Evolutionary conservation across 2,797 vertebrate species (phyloP), one percentile per base, ranked within the genome.

Genomic region (Mallotus villosus): DNA sequence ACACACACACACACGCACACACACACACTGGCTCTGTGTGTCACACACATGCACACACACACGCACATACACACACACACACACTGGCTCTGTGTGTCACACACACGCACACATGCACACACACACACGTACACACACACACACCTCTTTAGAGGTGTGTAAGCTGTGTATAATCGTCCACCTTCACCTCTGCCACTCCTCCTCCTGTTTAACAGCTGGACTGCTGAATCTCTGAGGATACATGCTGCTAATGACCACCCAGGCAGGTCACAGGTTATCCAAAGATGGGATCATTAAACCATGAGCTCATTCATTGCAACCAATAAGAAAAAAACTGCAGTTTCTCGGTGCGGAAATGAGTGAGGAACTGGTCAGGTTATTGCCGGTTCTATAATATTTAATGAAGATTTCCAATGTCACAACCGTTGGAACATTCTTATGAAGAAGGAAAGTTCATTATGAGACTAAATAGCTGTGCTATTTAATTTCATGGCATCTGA

Each of bases 121-220:
- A n/a, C n/a, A n/a, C n/a, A n/a, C n/a, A n/a, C n/a, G n/a, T n/a
- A n/a, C n/a, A n/a, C 61, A 16, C 60, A 32, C 41, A 49, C 22
- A 37, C 32, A 64, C 29, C 34, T 46, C 34, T 19, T n/a, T n/a
- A 19, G 34, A n/a, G 2, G 6, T 37, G 29, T 82, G 85, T 83
- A 69, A 74, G 9, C 51, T 53, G 37, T 2, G 12, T 55, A 57
- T 8, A 34, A 63, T 59, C 71, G 8, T 4, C 6, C 58, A 78
- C 66, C 49, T 22, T 22, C 79, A 83, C 77, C 81, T 81, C 57
- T 68, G n/a, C 16, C 70, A 67, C 55, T n/a, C 72, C 65, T 77
- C 77, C 82, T 86, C 49, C 82, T 85, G 75, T 49, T 81, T 67
- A 57, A 63, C 65, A 66, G 74, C 65, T 71, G 69, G 19, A 34